phyloP scores from a whole-genome alignment of 1,140 invertebrate genomes.

The Drosophila persimilis region DNA sequence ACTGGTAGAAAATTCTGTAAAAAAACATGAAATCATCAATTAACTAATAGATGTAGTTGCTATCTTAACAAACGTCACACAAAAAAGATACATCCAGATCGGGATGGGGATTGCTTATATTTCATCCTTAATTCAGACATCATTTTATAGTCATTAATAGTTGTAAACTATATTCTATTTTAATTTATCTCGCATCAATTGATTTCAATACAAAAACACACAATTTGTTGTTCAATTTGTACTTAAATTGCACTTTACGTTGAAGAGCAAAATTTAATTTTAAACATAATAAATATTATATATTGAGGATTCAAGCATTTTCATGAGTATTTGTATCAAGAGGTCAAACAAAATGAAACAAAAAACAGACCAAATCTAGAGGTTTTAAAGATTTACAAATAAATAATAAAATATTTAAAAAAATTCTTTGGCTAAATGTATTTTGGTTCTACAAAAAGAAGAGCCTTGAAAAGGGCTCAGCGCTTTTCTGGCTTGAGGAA shows the following conservation, averaged over 20 bases:
- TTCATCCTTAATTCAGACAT: constrained; percentile 13
- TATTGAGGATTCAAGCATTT: constrained; percentile 11
- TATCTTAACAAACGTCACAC: constrained; percentile 8
- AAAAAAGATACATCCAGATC: background rate
- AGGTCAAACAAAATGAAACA: constrained; percentile 25
- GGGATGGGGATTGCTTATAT: constrained; percentile 15
- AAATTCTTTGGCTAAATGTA: background rate
- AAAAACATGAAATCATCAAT: constrained; percentile 24
- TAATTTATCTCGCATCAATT: constrained; percentile 21
- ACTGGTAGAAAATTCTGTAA: constrained; percentile 6
- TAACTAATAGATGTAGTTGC: constrained; percentile 11
- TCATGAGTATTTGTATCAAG: constrained; percentile 35
- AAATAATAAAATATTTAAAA: constrained; percentile 50
- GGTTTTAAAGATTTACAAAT: constrained; percentile 57
- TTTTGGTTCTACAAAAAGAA: background rate
- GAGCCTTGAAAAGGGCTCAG: no score
- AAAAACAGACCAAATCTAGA: constrained; percentile 18
- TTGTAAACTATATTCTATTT: constrained; percentile 45
- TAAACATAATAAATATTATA: constrained; percentile 28
- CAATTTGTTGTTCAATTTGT: constrained; percentile 44
- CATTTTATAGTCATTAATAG: constrained; percentile 40
- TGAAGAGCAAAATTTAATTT: constrained; percentile 17
- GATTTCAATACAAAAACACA: constrained; percentile 18
- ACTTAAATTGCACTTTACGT: constrained; percentile 57
- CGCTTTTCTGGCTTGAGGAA: no score